phyloP scores from a whole-genome alignment of 2,888 invertebrate species.

The Lottia gigantea region DNA sequence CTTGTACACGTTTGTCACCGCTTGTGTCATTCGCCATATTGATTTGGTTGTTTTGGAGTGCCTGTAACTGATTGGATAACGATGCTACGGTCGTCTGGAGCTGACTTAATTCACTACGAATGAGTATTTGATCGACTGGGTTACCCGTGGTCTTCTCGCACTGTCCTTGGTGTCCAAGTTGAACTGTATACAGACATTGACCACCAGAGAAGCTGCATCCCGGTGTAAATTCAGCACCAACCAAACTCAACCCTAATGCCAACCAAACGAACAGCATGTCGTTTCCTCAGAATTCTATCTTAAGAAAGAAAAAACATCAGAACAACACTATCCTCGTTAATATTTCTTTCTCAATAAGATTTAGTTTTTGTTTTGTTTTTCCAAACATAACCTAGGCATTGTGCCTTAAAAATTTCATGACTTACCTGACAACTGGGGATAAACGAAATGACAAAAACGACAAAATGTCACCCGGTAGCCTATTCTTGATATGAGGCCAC shows the following conservation, averaged over 20 bases:
- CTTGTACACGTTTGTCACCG: constrained; percentile 25
- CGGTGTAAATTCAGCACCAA: constrained; percentile 30
- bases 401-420: no score
- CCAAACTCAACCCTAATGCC: background rate
- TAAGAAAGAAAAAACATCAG: no score
- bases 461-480: no score
- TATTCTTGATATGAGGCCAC: no score
- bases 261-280: no score
- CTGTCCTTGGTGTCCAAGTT: constrained; percentile 40
- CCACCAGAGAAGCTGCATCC: constrained; percentile 50
- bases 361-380: no score
- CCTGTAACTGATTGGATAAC: constrained; percentile 30
- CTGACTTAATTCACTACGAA: constrained; percentile 31
- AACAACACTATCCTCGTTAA: no score
- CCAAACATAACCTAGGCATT: no score
- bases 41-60: constrained; percentile 26
- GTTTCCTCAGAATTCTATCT: no score
- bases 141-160: constrained; percentile 30
- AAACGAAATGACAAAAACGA: no score
- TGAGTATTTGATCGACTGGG: background rate
- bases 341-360: no score
- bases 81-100: constrained; percentile 37
- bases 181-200: constrained; percentile 46
- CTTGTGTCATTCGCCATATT: background rate
- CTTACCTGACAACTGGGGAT: no score